Evolutionary conservation across 2,888 invertebrate genomes (phyloP), one percentile per base, ranked within the genome.

Genomic region (Strigamia transsilvanica): DNA sequence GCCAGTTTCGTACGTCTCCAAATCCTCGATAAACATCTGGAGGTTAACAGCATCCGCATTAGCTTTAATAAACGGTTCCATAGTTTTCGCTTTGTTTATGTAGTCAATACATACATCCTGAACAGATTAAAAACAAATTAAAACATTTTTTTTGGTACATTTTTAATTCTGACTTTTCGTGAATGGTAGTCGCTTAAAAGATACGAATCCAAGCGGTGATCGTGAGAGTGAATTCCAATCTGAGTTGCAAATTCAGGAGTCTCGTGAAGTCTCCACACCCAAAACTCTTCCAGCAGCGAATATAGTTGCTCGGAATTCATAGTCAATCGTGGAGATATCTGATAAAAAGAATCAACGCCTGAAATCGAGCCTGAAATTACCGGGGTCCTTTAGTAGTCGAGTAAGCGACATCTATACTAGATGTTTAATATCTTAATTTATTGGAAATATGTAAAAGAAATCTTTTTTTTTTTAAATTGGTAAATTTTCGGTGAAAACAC

Each of bases 11-110:
- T 82, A 85, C n/a, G 83, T 80, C 9, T n/a, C 42, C 23, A 85
- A 81, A 56, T 84, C 82, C 10, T 84, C 83, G 15, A 83, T 82
- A 46, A 85, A 83, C 21, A 84, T 82, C 77, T 85, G 83, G 32
- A 85, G 83, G 81, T 84, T 84, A 32, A 79, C 42, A 12, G 12
- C 21, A 18, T 79, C 34, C 6, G 10, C 15, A 41, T 61, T n/a
- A 18, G 18, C n/a, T 4, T n/a, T n/a, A n/a, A 80, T 15, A 46
- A 12, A 27, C 13, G 80, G 23, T 6, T 34, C 15, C 27, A 82
- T 23, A 12, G 9, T 23, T 46, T 56, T 51, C 21, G 80, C 80
- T 21, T 56, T 79, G 18, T 18, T 32, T 12, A 82, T 51, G 10
- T 80, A 82, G 6, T 41, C 61, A 15, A 23, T 27, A 34, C 79